phyloP scores from a whole-genome alignment of 2,888 invertebrate species.

The Eurytoma adleriae region DNA sequence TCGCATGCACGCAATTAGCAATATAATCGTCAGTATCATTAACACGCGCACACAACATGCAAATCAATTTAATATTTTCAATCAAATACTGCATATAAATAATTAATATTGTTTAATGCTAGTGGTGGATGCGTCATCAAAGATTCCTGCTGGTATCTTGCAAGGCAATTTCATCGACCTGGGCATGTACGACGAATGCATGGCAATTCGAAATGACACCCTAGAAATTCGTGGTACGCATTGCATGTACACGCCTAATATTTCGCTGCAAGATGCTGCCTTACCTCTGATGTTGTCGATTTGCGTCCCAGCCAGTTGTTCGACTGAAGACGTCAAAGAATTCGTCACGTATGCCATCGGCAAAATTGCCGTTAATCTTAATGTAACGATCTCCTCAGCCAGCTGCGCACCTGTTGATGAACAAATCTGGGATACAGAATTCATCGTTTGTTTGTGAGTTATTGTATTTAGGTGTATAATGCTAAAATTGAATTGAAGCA shows the following conservation, averaged over 20 bases:
- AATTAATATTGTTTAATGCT: constrained; percentile 57
- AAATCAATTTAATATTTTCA: background rate
- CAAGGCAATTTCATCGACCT: constrained; percentile 75
- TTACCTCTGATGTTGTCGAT: constrained; percentile 72
- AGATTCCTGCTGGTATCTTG: constrained; percentile 75
- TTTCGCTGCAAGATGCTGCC: constrained; percentile 60
- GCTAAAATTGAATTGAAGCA: too few relatives aligned
- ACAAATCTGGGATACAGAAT: constrained; percentile 56
- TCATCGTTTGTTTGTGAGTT: constrained; percentile 58
- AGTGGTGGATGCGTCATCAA: constrained; percentile 78
- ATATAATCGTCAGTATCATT: background rate
- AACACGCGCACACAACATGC: background rate
- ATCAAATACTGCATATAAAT: background rate
- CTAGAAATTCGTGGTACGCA: constrained; percentile 73
- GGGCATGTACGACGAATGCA: constrained; percentile 77
- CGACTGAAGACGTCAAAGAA: constrained; percentile 64
- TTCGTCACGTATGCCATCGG: constrained; percentile 34
- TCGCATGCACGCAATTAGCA: too few relatives aligned
- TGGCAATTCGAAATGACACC: constrained; percentile 58
- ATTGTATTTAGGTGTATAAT: background rate
- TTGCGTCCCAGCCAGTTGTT: constrained; percentile 76
- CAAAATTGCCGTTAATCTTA: background rate
- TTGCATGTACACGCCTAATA: constrained; percentile 70
- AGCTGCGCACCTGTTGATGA: constrained; percentile 55
- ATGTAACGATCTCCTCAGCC: background rate